Evolutionary conservation across 2,797 vertebrate species (phyloP), one percentile per base, ranked within the genome.

Genomic region (Denticeps clupeoides): DNA sequence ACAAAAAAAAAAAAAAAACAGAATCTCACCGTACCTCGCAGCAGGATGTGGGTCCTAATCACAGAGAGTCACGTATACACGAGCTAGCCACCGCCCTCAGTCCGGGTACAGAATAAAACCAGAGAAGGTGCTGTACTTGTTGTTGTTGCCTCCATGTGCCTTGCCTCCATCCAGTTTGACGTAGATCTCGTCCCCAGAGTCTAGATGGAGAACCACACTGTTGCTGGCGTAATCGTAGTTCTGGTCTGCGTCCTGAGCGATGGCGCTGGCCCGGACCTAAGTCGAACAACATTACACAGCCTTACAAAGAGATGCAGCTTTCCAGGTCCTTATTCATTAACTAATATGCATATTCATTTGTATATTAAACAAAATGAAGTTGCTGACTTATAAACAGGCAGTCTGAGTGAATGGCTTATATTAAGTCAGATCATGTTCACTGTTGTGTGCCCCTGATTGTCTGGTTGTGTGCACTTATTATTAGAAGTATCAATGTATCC

Each of bases 61-160:
- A 7, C 28, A 28, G 40, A 45, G 49, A 48, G 55, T 52, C 46
- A 25, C 40, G 26, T 51, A 13, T 41, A 32, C 47, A n/a, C 12
- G 4, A 24, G 38, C 19, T 41, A 21, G 18, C 38, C 8, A 9
- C 19, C 18, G 7, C 22, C 19, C 11, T 84, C 84, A 97, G 74
- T 97, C 93, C 0, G 91, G 91, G 64, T 97, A 97, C 21, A 99
- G 71, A 74, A 99, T 91, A 68, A 97, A 97, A 56, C 94, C 93
- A 12, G 94, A 96, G 82, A 98, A 98, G 58, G 94, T 99, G 89
- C 93, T 97, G 84, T 97, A 99, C 73, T 97, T 97, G 78, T 97
- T 97, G 78, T 94, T 99, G 68, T 99, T 99, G 60, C 94, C 94
- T n/a, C 94, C 93, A 0, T 98, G 94, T 4, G 94, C 93, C 75